phyloP scores from a whole-genome alignment of 2,113 vertebrate species.

The Saimiri boliviensis region DNA sequence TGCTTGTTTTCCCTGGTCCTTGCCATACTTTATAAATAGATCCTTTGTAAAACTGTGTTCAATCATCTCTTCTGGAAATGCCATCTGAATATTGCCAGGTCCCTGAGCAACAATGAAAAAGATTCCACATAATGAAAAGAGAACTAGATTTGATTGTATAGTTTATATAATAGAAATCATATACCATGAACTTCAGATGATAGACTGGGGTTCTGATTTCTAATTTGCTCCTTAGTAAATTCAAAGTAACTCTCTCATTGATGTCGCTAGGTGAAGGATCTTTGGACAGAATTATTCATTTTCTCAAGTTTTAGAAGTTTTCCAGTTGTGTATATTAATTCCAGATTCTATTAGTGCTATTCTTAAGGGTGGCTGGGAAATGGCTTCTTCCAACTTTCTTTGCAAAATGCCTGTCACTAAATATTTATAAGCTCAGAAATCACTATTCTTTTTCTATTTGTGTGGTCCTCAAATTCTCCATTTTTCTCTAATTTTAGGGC shows the following conservation, averaged over 20 bases:
- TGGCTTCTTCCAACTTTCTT: conserved; percentile 24
- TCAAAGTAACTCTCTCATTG: not conserved
- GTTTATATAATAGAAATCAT: not conserved
- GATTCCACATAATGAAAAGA: not conserved
- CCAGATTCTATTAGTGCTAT: conserved; percentile 55
- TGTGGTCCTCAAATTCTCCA: conserved; percentile 54
- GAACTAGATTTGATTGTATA: not conserved
- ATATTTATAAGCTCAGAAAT: conserved; percentile 33
- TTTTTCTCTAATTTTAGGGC: conserved; percentile 50
- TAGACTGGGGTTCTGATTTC: not conserved
- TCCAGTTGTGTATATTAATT: conserved; percentile 9
- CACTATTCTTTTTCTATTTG: conserved; percentile 39
- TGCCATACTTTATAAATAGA: not conserved
- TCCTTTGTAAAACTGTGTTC: not conserved
- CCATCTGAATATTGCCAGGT: not conserved
- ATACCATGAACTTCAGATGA: not conserved
- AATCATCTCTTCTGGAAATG: not conserved
- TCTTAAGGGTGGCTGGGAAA: conserved; percentile 2
- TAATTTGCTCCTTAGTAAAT: not conserved
- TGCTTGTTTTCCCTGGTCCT: not conserved
- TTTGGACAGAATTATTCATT: not conserved
- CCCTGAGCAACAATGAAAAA: not conserved
- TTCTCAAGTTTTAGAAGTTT: not conserved
- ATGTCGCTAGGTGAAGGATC: not conserved
- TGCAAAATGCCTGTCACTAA: conserved; percentile 4